phyloP scores from a whole-genome alignment of 2,888 invertebrate genomes.

The Agrotis segetum region DNA sequence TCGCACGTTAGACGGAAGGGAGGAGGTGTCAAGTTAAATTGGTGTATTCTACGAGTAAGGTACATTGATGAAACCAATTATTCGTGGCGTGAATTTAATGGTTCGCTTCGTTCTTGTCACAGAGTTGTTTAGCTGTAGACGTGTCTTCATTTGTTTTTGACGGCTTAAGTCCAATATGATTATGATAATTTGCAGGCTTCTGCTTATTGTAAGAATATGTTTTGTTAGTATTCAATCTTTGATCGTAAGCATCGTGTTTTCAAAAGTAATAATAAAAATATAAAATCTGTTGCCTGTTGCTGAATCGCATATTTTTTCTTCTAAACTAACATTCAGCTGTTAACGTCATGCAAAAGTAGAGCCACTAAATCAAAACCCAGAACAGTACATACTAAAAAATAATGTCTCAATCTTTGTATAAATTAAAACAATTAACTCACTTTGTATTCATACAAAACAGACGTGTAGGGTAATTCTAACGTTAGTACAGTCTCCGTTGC shows the following conservation, averaged over 20 bases:
- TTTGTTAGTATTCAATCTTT: background rate
- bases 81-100: slow-evolving; percentile 83
- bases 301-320: background rate
- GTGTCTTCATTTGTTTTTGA: slow-evolving; percentile 42
- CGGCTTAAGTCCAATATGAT: background rate
- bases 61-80: slow-evolving; percentile 85
- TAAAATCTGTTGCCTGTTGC: too few species aligned
- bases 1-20: slow-evolving; percentile 41
- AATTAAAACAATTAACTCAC: slow-evolving; percentile 60
- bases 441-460: slow-evolving; percentile 54
- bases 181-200: background rate
- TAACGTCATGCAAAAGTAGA: background rate
- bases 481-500: slow-evolving; percentile 73
- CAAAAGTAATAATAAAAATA: background rate
- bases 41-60: slow-evolving; percentile 64
- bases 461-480: slow-evolving; percentile 62
- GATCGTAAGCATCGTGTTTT: background rate
- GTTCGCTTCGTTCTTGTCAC: slow-evolving; percentile 68
- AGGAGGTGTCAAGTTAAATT: slow-evolving; percentile 63
- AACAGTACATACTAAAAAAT: slow-evolving; percentile 21
- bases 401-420: slow-evolving; percentile 32
- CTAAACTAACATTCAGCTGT: background rate
- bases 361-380: slow-evolving; percentile 6
- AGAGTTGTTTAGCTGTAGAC: slow-evolving; percentile 60
- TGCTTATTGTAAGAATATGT: background rate